A percentile compares a stretch with the other conserved stretches of the same genome.
Conservation (phyloP, 1,140 invertebrate genomes). For the Melanaphis sacchari region DNA sequence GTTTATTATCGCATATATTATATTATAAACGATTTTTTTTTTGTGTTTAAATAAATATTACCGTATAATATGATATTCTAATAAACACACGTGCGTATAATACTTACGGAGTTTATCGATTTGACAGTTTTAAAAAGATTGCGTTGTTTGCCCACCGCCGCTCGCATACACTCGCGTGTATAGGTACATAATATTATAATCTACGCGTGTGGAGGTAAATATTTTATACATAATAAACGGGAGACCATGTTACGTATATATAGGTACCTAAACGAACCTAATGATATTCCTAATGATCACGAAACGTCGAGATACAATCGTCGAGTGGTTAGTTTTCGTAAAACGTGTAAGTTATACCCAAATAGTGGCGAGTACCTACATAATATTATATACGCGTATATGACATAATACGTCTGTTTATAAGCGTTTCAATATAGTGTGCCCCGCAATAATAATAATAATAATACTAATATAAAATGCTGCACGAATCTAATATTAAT, state of each 20-base stretch:
- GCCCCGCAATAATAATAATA: too few species aligned
- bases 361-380: neutral
- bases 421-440: too few species aligned
- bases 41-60: neutral
- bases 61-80: neutral
- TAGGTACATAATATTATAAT: neutral
- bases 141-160: neutral
- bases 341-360: neutral
- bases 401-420: too few species aligned
- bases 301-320: neutral
- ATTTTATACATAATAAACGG: neutral
- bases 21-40: neutral
- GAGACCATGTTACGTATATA: neutral
- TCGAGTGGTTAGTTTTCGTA: neutral
- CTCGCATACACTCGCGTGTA: too few species aligned
- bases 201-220: neutral
- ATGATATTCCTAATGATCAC: neutral
- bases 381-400: too few species aligned
- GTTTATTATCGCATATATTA: neutral
- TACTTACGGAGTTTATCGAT: neutral
- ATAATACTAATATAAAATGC: too few species aligned
- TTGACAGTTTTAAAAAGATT: slow-evolving; percentile 1
- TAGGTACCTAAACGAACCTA: neutral
- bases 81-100: neutral
- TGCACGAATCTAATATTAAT: neutral